Evolutionary conservation across 2,888 invertebrate genomes (phyloP).

Genomic region (Torymus aiolomorphi): DNA sequence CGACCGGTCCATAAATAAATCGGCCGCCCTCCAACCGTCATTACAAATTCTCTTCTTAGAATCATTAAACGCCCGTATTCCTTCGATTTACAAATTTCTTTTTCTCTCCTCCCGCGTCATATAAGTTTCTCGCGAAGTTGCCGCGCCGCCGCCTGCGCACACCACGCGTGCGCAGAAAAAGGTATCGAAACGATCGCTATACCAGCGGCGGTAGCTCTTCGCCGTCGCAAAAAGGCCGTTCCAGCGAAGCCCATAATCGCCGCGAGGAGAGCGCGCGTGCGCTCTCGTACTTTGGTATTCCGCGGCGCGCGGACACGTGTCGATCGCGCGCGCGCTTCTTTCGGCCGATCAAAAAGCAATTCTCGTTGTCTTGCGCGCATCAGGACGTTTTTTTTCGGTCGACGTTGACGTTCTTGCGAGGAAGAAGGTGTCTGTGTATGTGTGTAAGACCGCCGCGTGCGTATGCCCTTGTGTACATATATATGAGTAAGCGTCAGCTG

Average conservation of each 20-base stretch:
- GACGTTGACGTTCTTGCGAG: neutral
- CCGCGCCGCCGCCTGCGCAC: neutral
- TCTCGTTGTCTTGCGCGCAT: neutral
- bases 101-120: neutral
- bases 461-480: neutral
- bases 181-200: neutral
- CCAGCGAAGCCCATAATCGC: constrained; percentile 39
- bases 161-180: neutral
- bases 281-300: constrained; percentile 43
- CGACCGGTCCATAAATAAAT: neutral
- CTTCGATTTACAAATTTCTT: neutral
- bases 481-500: constrained; percentile 18
- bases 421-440: neutral
- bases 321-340: constrained; percentile 30
- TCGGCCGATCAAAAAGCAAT: constrained; percentile 42
- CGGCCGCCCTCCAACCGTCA: neutral
- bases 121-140: constrained; percentile 15
- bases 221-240: constrained; percentile 16
- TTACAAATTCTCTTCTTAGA: constrained; percentile 36
- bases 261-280: constrained; percentile 6
- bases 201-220: neutral
- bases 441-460: neutral
- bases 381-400: neutral
- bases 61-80: constrained; percentile 38
- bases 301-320: constrained; percentile 22